Evolutionary conservation across 2,113 vertebrate genomes (phyloP).

Genomic region (Dicerorhinus sumatrensis): DNA sequence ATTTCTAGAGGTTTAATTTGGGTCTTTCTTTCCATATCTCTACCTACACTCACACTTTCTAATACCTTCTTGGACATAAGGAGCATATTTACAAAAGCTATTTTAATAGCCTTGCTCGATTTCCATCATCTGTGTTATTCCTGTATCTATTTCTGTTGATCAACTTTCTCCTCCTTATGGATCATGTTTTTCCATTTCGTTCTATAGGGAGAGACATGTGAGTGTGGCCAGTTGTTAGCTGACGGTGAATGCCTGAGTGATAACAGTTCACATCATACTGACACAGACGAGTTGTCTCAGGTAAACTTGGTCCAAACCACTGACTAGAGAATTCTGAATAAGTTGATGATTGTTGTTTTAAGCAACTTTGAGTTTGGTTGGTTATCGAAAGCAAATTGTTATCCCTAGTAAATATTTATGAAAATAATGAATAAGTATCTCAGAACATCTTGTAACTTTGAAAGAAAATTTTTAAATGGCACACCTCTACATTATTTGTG

Average conservation of each 20-base stretch:
- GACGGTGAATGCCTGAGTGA: not conserved
- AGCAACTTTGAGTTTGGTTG: not conserved
- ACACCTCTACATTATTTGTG: not conserved
- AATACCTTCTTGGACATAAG: not conserved
- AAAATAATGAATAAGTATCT: not conserved
- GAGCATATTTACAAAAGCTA: not conserved
- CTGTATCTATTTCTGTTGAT: not conserved
- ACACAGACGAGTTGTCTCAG: not conserved
- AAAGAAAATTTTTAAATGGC: not conserved
- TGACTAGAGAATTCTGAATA: not conserved
- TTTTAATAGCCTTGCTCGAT: not conserved
- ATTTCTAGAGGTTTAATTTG: not conserved
- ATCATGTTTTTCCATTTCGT: not conserved
- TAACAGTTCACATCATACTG: rapidly evolving
- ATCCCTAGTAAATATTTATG: not conserved
- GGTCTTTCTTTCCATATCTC: not conserved
- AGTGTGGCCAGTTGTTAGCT: not conserved
- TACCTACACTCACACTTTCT: not conserved
- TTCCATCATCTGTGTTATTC: not conserved
- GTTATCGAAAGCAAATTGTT: not conserved
- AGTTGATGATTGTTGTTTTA: not conserved
- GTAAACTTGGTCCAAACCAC: not conserved
- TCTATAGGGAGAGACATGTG: not conserved
- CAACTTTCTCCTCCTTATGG: not conserved
- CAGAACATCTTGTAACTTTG: not conserved